These are phyloP conservation scores for Ganaspis sp. DNA, from an alignment of 1,140 invertebrate species.

Conservation along the genomic window DNA sequence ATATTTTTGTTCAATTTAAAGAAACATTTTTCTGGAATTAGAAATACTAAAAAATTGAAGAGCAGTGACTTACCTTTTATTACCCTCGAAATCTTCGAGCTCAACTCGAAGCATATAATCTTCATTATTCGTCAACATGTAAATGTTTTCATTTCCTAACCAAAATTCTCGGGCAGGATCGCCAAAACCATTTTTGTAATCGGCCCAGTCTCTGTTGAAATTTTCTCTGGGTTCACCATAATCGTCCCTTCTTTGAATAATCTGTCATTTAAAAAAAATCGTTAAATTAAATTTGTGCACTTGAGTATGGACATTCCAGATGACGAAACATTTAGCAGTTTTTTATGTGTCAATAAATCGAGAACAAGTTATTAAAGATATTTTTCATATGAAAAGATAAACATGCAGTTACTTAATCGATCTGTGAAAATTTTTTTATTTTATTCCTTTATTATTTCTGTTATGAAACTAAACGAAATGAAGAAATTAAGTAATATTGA, in stretches of 20 bases:
- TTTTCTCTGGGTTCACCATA: constrained; percentile 91
- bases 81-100: constrained; percentile 94
- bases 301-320: neutral
- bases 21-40: too few relatives aligned
- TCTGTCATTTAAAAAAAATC: constrained; percentile 75
- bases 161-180: constrained; percentile 93
- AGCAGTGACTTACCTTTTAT: constrained; percentile 83
- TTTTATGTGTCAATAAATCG: neutral
- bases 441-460: neutral
- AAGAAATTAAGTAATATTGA: neutral
- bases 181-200: constrained; percentile 96
- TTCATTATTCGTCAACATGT: constrained; percentile 96
- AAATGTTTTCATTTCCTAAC: constrained; percentile 96
- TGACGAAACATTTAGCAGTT: neutral
- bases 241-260: constrained; percentile 92
- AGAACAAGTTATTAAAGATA: constrained; percentile 14
- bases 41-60: neutral
- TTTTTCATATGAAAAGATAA: neutral
- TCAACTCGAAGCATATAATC: constrained; percentile 93
- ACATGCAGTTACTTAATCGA: neutral
- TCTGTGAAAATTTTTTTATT: neutral
- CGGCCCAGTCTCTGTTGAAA: constrained; percentile 96
- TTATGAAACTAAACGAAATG: neutral
- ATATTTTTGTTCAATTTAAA: too few relatives aligned
- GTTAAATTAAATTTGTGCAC: neutral